Conservation (phyloP, 2,888 invertebrate species). For the Pristionchus fissidentatus region DNA sequence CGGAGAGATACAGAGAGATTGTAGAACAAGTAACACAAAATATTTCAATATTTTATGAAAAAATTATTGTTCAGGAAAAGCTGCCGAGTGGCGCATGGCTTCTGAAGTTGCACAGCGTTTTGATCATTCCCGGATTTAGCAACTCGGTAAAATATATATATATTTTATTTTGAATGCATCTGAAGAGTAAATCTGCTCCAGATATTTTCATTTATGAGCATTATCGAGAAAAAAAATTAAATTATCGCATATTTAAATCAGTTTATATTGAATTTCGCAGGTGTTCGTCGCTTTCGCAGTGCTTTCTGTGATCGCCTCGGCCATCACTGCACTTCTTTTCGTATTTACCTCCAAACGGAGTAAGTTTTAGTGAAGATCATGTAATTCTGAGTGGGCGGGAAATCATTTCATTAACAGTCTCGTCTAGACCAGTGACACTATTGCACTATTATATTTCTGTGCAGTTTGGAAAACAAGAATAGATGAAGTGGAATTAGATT, state of each 20-base stretch:
- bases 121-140: background rate
- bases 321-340: background rate
- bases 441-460: too few species aligned
- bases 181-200: too few species aligned
- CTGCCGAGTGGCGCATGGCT: background rate
- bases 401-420: too few species aligned
- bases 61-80: background rate
- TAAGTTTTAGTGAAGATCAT: background rate
- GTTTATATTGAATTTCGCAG: background rate
- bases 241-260: too few species aligned
- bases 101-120: background rate
- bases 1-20: background rate
- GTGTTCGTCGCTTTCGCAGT: background rate
- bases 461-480: too few species aligned
- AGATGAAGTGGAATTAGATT: too few species aligned
- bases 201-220: too few species aligned
- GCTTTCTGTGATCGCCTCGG: conserved; percentile 3
- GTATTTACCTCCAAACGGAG: background rate
- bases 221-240: too few species aligned
- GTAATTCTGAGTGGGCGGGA: background rate
- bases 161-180: background rate
- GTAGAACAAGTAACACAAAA: background rate
- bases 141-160: background rate
- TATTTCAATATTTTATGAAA: background rate
- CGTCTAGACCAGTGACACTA: too few species aligned